Evolutionary conservation across 2,888 invertebrate species (phyloP).

Genomic region (Plusia festucae): DNA sequence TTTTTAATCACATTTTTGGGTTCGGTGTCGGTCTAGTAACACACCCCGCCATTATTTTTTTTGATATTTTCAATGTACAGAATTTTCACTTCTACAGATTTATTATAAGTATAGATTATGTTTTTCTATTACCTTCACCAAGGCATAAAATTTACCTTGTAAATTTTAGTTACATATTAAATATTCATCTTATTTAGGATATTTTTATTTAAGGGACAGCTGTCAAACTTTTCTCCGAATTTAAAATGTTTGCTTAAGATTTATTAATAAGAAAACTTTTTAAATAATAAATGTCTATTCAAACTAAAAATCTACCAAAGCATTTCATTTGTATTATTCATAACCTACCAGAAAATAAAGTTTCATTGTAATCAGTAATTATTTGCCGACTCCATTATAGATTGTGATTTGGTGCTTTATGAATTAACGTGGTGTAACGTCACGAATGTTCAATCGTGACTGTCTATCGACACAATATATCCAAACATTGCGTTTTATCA

Average conservation of each 20-base stretch:
- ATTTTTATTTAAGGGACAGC: neutral
- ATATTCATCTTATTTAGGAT: neutral
- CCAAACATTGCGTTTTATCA: conserved; percentile 24
- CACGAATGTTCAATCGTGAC: conserved; percentile 28
- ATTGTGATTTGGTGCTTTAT: neutral
- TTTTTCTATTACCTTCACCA: neutral
- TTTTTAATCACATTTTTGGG: no score
- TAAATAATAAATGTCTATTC: neutral
- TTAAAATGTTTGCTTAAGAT: neutral
- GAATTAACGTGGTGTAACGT: conserved; percentile 17
- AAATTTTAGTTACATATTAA: neutral
- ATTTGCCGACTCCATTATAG: conserved; percentile 2
- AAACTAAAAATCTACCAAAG: neutral
- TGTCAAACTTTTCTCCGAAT: conserved; percentile 4
- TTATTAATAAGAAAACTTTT: neutral
- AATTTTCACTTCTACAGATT: no score
- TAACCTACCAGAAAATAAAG: neutral
- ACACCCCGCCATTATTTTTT: no score
- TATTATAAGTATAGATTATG: no score
- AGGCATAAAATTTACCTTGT: neutral
- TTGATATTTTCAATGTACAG: no score
- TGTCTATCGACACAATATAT: conserved; percentile 25
- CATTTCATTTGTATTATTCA: neutral
- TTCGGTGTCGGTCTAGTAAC: no score
- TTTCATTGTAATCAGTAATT: neutral